A percentile compares a stretch with the other conserved stretches of the same genome.
These are phyloP conservation scores for Ephestia elutella DNA, from an alignment of 1,140 invertebrate species.

Conservation along the genomic window DNA sequence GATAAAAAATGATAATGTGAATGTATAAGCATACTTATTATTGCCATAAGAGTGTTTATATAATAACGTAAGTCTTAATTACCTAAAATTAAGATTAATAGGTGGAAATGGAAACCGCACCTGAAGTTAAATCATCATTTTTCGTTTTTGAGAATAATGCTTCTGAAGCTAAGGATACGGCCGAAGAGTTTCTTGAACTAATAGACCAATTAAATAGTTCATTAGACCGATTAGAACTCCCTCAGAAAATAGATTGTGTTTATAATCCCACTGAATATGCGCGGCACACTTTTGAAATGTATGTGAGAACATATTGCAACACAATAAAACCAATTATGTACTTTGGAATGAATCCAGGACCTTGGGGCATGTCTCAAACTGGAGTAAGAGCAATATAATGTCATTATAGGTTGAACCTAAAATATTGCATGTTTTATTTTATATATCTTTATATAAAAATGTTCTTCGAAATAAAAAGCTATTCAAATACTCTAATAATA, in stretches of 20 bases:
- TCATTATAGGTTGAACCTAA: not conserved
- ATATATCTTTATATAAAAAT: not conserved
- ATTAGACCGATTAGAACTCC: constrained; percentile 12
- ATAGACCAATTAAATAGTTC: constrained; percentile 17
- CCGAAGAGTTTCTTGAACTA: constrained; percentile 67
- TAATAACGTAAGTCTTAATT: not conserved
- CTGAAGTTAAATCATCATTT: constrained; percentile 40
- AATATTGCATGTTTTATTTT: constrained; percentile 13
- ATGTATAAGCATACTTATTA: no score
- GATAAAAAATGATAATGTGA: no score
- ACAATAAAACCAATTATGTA: constrained; percentile 84
- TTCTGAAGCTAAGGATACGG: not conserved
- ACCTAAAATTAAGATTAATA: not conserved
- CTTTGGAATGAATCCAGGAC: constrained; percentile 95
- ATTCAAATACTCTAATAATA: no score
- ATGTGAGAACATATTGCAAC: constrained; percentile 84
- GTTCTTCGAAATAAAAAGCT: no score
- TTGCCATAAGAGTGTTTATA: no score
- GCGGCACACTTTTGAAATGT: constrained; percentile 76
- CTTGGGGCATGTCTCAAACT: constrained; percentile 95
- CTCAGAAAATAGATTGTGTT: constrained; percentile 11
- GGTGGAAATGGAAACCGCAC: constrained; percentile 20
- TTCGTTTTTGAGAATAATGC: constrained; percentile 61
- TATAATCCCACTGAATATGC: constrained; percentile 35
- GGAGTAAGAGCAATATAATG: constrained; percentile 78